Conservation (phyloP, 2,797 vertebrate genomes). For the Tokudaia muenninki region DNA sequence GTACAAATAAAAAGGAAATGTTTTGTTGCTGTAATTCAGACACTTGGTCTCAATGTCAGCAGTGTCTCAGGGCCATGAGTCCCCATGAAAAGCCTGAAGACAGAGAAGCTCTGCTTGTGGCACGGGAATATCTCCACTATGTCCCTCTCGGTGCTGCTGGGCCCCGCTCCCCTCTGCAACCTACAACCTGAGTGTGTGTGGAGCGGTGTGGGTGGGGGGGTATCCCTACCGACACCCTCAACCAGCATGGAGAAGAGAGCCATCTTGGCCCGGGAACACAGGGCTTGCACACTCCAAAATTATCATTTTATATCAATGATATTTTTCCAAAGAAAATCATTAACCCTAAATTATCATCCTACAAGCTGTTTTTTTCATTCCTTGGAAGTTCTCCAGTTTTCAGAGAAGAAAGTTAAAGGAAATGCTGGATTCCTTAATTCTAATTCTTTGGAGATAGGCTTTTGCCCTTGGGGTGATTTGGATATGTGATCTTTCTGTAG, state of each 20-base stretch:
- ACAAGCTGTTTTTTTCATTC: not conserved
- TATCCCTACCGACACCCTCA: not conserved
- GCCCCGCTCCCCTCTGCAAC: not conserved
- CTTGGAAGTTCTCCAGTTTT: not conserved
- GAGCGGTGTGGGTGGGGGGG: no score
- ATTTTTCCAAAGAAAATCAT: not conserved
- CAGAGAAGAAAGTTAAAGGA: not conserved
- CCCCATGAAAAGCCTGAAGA: not conserved
- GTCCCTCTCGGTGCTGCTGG: not conserved
- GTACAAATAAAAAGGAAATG: not conserved
- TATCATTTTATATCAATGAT: not conserved
- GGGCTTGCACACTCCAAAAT: not conserved
- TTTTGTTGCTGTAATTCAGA: not conserved
- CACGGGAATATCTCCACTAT: not conserved
- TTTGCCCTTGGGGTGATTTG: not conserved
- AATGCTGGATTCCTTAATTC: not conserved
- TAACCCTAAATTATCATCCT: slow-evolving; percentile 22
- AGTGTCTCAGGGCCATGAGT: not conserved
- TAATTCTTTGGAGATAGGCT: not conserved
- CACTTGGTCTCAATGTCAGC: not conserved
- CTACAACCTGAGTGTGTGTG: not conserved
- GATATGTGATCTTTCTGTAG: not conserved
- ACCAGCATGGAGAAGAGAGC: not conserved
- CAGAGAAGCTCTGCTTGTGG: not conserved
- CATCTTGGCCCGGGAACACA: not conserved